Base-by-base conservation (phyloP, 2,888 invertebrate species). In the Kryphioiulus occultus region DNA sequence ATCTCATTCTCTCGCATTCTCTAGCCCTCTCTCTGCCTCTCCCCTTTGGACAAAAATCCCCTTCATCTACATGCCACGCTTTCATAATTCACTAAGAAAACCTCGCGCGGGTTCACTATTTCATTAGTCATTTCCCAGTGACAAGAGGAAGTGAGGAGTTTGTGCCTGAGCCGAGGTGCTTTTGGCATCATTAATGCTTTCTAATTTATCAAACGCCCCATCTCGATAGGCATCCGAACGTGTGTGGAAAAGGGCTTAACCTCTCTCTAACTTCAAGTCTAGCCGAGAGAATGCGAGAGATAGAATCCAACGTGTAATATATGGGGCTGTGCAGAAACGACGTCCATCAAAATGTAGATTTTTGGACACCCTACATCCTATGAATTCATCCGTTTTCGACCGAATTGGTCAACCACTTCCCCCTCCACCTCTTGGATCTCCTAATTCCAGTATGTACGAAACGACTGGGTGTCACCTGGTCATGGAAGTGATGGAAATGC, bases 91-190 rank as follows among this genome's bases (percentile, higher is more conserved):
- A 78, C 30, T 26, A 15, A 15, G 78, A 30, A 78, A 78, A n/a
- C n/a, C 30, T 15, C 30, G 30, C 78, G 22, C 78, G n/a, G 30
- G 78, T 30, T 78, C 78, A 30, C 78, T 30, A 30, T 78, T 78
- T 78, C 78, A 78, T 78, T 78, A 78, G 30, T 78, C 78, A 78
- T 78, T 78, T 78, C 15, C 30, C 26, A 10, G 30, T 78, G 78
- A 78, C 78, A 78, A 78, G 78, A 78, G 78, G 78, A 78, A 78
- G 78, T 78, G 78, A 30, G 26, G 78, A 30, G 78, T 78, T 78
- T 78, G 44, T 15, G 39, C 39, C 9, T 68, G 26, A 7, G 26
- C 26, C 19, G 59, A 59, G 59, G 59, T 68, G 78, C 78, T 30
- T 10, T 30, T 30, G 30, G 22, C 78, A 15, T 78, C 78, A 30